Evolutionary conservation across 2,113 vertebrate species (phyloP), one percentile per base, ranked within the genome.

Genomic region (Boleophthalmus pectinirostris): DNA sequence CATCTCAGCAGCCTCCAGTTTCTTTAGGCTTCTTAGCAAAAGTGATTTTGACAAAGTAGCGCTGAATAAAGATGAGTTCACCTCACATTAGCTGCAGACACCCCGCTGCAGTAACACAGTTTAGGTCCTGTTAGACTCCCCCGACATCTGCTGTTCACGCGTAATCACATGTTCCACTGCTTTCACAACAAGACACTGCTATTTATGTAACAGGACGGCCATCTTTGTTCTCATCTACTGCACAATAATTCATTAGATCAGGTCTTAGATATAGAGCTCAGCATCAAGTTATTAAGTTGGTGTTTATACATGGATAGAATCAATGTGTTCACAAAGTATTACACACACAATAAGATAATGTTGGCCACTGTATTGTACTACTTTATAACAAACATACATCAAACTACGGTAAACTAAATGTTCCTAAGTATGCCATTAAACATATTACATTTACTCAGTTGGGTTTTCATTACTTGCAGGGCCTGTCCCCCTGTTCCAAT

Each of bases 141-240:
- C 15, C 70, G 77, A 81, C 72, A 79, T 88, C 86, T 88, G 80
- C 75, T 82, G 70, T 86, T 90, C 80, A 78, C 86, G 83, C 66
- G 3, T 60, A 73, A 61, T 88, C 78, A 70, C 77, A 74, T 84
- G 79, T 80, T 87, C 74, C 10, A 16, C 53, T 54, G 14, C 77
- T 76, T 79, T 24, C 54, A 72, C 23, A 57, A 35, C 33, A 72
- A 58, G 78, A 75, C 53, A 10, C 60, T 61, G 73, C 53, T 85
- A 70, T 79, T 79, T 75, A 47, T 69, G 70, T 58, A 47, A 70
- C 33, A 64, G 18, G 15, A 1, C 61, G 20, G 12, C 29, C 61
- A 64, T n/a, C 61, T 64, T 64, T 64, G 61, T 64, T 64, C 61
- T 21, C 61, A 38, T 64, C 61, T n/a, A 13, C 61, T 64, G 11